These are phyloP conservation scores for Chelonia mydas DNA, from an alignment of 2,797 vertebrate genomes.

Conservation along the genomic window DNA sequence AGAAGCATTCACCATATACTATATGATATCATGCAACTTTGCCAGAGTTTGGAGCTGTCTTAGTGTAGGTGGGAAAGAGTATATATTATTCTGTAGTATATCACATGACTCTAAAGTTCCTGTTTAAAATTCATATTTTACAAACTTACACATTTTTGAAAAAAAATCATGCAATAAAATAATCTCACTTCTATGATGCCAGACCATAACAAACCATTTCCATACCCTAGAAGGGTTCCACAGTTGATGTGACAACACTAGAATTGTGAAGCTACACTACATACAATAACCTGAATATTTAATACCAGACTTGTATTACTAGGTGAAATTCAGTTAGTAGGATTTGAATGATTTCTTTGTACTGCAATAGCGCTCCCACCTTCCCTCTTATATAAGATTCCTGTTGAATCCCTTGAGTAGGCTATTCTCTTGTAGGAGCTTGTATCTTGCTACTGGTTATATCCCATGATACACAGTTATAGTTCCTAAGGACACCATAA, in stretches of 20 bases:
- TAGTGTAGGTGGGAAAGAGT: neutral
- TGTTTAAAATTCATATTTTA: neutral
- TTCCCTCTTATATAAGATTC: neutral
- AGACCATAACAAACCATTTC: neutral
- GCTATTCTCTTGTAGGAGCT: neutral
- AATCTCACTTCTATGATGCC: neutral
- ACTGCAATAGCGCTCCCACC: neutral
- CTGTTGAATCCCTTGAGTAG: fast-evolving
- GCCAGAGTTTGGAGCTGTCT: neutral
- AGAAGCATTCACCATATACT: neutral
- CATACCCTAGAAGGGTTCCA: neutral
- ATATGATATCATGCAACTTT: neutral
- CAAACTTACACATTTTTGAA: neutral
- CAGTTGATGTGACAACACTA: neutral
- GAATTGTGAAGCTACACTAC: neutral
- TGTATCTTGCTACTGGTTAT: neutral
- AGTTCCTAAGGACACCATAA: neutral
- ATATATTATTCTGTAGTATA: fast-evolving
- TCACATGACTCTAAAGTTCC: neutral
- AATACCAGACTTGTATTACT: neutral
- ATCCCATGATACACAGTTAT: neutral
- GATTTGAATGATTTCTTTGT: neutral
- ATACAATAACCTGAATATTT: neutral
- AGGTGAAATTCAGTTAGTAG: slow-evolving; percentile 4
- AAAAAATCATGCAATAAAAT: neutral